Evolutionary conservation across 92 coral and sea anemone genomes (phyloP).

Genomic region (Plumapathes pennacea): DNA sequence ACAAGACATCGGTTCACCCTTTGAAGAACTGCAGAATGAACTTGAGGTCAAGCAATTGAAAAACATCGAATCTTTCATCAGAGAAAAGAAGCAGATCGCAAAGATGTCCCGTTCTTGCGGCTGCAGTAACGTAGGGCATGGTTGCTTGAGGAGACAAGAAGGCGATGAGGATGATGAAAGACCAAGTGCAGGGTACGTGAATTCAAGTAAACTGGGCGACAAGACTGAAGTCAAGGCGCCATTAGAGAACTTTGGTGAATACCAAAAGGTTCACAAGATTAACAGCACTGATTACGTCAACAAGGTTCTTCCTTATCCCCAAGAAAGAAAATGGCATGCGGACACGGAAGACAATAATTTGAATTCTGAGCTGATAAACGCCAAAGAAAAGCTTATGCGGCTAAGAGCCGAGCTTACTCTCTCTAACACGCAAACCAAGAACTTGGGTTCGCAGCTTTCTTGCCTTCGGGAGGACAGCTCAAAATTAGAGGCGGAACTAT

Average conservation of each 20-base stretch:
- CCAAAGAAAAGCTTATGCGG: slow-evolving; percentile 86
- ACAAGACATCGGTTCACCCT: too few relatives aligned
- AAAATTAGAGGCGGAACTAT: slow-evolving; percentile 75
- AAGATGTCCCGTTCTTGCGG: too few relatives aligned
- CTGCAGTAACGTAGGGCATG: too few relatives aligned
- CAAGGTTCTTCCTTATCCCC: neutral
- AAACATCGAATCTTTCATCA: too few relatives aligned
- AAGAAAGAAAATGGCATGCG: too few relatives aligned
- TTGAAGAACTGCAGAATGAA: slow-evolving; percentile 19
- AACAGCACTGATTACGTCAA: neutral
- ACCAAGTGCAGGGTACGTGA: slow-evolving; percentile 8
- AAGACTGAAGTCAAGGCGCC: neutral
- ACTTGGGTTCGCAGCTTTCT: slow-evolving; percentile 71
- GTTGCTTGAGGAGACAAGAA: too few relatives aligned
- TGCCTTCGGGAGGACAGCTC: slow-evolving; percentile 84
- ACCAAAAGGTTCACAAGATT: neutral
- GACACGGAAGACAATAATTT: slow-evolving; percentile 69
- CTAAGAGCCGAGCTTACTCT: slow-evolving; percentile 81
- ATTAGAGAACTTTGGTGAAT: neutral
- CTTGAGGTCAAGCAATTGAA: too few relatives aligned
- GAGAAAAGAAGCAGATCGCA: too few relatives aligned
- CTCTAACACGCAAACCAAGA: slow-evolving; percentile 74
- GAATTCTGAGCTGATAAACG: slow-evolving; percentile 75
- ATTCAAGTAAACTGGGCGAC: slow-evolving; percentile 9
- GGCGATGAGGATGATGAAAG: too few relatives aligned